Base-by-base conservation (phyloP, 2,888 invertebrate genomes). In the Prosapia bicincta region DNA sequence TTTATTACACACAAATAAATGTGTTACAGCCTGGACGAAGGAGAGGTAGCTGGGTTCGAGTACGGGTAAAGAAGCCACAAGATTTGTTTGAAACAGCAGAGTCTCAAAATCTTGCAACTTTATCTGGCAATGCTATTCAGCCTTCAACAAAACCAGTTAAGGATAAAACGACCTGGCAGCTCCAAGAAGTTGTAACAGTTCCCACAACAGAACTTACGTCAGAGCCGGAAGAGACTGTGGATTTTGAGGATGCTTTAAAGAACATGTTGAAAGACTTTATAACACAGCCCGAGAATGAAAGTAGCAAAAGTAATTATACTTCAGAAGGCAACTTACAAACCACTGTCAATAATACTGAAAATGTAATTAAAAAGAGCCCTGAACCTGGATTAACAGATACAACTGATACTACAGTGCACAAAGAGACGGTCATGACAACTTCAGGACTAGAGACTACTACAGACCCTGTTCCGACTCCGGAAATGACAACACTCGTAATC, bases 21-120 rank as follows among this genome's bases (percentile, higher is more conserved):
- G 54, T 54, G 66, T 76, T 78, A 23, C 78, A 81, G 84, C 6
- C 76, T 68, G 76, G 75, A 43, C 85, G 88, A 76, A 88, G 92
- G 77, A 89, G 92, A 78, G 92, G 93, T 72, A 90, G 91, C 81
- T 93, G 94, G 90, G 92, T 92, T 81, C 89, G 92, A 79, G 89
- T 93, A 0, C 90, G 91, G 79, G 89, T 90, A 26, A 80, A 81
- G 28, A 88, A 89, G 3, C 85, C 84, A 10, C 82, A 81, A 23
- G 94, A 94, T 83, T 88, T 90, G 26, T 90, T 94, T 71, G 93
- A 93, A 82, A 89, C 90, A 0, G 93, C 94, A 0, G 95, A 95
- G 83, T 93, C 94, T 0, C 94, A 95, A 84, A 91, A 91, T 82
- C 88, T 92, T 30, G 91, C 80, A n/a, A 79, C 79, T 7, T 67